Percentiles rank a stretch among this genome's conserved stretches.
These are phyloP conservation scores for Scophthalmus maximus DNA, from an alignment of 2,113 vertebrate genomes.

Conservation along the genomic window DNA sequence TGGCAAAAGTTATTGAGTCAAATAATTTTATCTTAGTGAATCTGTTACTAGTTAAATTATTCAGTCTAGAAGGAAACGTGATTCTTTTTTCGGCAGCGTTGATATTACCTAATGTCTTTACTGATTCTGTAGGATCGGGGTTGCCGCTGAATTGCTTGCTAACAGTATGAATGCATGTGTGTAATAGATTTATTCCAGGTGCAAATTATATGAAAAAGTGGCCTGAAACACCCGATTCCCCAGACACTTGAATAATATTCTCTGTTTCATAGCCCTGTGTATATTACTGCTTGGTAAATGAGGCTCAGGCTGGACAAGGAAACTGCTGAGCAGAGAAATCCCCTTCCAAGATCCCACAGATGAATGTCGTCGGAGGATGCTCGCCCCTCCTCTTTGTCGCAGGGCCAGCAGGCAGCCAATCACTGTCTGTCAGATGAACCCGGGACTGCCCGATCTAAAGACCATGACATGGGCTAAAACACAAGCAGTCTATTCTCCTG, in stretches of 20 bases:
- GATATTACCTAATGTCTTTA: not conserved
- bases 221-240: not conserved
- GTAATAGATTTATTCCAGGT: not conserved
- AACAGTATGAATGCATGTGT: not conserved
- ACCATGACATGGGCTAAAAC: not conserved
- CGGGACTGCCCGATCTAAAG: constrained; percentile 28
- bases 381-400: constrained; percentile 56
- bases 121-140: not conserved
- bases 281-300: constrained; percentile 31
- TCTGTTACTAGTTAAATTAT: not conserved
- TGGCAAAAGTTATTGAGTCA: too few species aligned
- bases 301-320: constrained; percentile 54
- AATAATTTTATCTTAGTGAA: not conserved
- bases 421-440: constrained; percentile 59
- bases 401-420: constrained; percentile 50
- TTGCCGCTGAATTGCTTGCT: constrained; percentile 1
- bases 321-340: constrained; percentile 64
- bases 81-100: not conserved
- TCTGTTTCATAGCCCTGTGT: constrained; percentile 4
- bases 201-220: not conserved
- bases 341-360: constrained; percentile 55
- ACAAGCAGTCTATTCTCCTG: constrained; percentile 1
- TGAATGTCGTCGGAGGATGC: constrained; percentile 55
- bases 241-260: constrained; percentile 1
- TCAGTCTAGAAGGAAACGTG: not conserved